phyloP scores from a whole-genome alignment of 2,797 vertebrate genomes.

The Graptemys geographica region DNA sequence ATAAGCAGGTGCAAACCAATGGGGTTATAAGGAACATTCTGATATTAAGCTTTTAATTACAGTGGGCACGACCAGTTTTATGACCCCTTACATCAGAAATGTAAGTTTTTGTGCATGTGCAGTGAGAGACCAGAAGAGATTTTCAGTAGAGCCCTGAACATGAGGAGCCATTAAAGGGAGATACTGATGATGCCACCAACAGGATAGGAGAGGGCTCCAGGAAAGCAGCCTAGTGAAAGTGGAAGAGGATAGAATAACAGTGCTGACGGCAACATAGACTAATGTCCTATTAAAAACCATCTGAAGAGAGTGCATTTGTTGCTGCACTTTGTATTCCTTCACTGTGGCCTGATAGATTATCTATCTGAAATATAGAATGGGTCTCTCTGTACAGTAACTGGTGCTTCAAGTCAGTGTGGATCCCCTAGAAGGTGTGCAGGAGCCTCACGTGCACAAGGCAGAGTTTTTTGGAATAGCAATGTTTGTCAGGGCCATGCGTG shows the following conservation, averaged over 20 bases:
- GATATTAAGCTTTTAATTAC: neutral
- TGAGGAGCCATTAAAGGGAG: neutral
- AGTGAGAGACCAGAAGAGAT: neutral
- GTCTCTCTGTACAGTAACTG: neutral
- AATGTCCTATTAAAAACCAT: neutral
- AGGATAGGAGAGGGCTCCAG: neutral
- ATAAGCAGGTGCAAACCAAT: fast-evolving
- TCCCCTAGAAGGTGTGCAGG: neutral
- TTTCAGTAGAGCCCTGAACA: neutral
- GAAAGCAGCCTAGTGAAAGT: neutral
- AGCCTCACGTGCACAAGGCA: too few relatives aligned
- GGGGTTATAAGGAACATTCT: fast-evolving
- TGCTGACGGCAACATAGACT: neutral
- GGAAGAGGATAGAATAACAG: neutral
- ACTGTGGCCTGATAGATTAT: too few relatives aligned
- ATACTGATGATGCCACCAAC: neutral
- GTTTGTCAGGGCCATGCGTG: too few relatives aligned
- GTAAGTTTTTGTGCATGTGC: fast-evolving
- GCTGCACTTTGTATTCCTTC: neutral
- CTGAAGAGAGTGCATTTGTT: fast-evolving
- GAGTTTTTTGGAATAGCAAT: too few relatives aligned
- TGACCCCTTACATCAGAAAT: neutral
- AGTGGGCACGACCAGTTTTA: neutral
- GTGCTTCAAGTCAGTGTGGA: neutral
- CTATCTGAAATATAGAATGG: too few relatives aligned